Conservation (phyloP, 2,797 vertebrate genomes). For the Sebastiscus tertius region DNA sequence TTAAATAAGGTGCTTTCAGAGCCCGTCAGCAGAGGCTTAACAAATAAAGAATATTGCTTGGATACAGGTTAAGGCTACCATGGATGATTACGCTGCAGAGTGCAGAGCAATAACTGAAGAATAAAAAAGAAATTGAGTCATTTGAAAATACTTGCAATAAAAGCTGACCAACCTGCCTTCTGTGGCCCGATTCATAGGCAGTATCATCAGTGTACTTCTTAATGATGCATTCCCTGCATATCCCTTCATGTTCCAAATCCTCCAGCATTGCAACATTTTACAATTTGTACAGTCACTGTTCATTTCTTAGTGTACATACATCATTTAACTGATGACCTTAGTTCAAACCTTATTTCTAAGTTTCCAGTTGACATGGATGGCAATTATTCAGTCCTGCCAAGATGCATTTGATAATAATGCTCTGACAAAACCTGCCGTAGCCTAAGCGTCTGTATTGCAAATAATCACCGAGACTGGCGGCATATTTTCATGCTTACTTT, state of each 20-base stretch:
- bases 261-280: neutral
- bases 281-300: neutral
- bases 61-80: conserved; percentile 1
- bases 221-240: conserved; percentile 6
- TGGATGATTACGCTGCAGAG: conserved; percentile 9
- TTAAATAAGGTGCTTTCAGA: neutral
- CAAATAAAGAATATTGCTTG: conserved; percentile 5
- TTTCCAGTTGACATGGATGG: neutral
- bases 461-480: neutral
- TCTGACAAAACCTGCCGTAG: neutral
- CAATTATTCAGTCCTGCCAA: neutral
- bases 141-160: conserved; percentile 22
- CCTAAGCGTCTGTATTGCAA: neutral
- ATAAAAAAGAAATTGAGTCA: conserved; percentile 33
- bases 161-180: neutral
- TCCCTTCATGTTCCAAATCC: neutral
- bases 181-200: neutral
- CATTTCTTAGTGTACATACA: neutral
- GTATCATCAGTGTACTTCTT: neutral
- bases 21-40: neutral
- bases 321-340: neutral
- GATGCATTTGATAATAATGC: neutral
- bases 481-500: neutral
- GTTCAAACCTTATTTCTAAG: neutral
- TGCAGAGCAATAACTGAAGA: conserved; percentile 1